phyloP scores from a whole-genome alignment of 2,113 vertebrate genomes.

The Gnathonemus longibarbis region DNA sequence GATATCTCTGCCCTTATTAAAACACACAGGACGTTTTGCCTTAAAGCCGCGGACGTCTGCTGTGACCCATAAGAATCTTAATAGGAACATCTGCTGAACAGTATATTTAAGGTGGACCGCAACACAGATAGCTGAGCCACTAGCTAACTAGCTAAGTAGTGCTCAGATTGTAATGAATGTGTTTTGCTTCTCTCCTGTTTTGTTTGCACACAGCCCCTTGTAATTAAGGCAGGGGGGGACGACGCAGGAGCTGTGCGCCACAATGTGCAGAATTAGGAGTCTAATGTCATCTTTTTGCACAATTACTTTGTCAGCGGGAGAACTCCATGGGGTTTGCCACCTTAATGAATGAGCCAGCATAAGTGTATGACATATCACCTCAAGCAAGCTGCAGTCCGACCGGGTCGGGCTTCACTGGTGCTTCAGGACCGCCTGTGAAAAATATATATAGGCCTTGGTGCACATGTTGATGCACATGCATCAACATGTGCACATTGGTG shows the following conservation, averaged over 20 bases:
- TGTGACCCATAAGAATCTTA: background rate
- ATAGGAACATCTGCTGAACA: background rate
- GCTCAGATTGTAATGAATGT: background rate
- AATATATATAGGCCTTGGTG: background rate
- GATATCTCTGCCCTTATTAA: background rate
- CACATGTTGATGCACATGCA: no score
- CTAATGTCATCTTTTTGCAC: background rate
- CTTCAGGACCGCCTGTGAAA: background rate
- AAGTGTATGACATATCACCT: slow-evolving; percentile 17
- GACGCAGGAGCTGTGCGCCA: background rate
- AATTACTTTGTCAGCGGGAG: background rate
- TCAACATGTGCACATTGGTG: background rate
- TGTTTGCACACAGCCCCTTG: background rate
- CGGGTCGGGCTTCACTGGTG: background rate
- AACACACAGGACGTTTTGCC: background rate
- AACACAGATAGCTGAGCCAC: background rate
- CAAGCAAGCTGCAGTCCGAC: background rate
- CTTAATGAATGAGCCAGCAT: slow-evolving; percentile 19
- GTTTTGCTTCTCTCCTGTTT: background rate
- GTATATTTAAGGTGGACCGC: background rate
- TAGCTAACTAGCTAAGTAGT: background rate
- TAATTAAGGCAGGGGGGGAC: background rate
- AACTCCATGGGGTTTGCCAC: slow-evolving; percentile 3
- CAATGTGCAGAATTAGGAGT: background rate
- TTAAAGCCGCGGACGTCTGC: background rate